Evolutionary conservation across 2,888 invertebrate species (phyloP).

Genomic region (Heliconius erato): DNA sequence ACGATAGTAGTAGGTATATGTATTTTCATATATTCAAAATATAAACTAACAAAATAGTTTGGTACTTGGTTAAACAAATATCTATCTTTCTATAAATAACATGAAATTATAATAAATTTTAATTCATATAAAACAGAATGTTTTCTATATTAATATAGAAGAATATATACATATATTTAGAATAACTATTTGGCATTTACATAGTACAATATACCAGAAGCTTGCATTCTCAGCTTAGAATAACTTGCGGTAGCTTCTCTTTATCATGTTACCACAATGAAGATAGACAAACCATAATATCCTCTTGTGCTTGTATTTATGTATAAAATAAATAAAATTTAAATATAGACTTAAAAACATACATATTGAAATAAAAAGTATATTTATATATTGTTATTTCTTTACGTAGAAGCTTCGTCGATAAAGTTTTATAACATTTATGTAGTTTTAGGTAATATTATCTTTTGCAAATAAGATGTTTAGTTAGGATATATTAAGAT

Average conservation of each 20-base stretch:
- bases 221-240: conserved; percentile 22
- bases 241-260: conserved; percentile 31
- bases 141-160: not conserved
- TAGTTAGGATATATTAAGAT: too few relatives aligned
- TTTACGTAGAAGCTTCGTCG: too few relatives aligned
- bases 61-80: too few relatives aligned
- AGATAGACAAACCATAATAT: not conserved
- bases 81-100: not conserved
- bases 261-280: conserved; percentile 15
- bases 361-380: not conserved
- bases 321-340: not conserved
- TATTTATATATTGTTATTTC: too few relatives aligned
- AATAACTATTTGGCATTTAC: conserved; percentile 3
- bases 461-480: too few relatives aligned
- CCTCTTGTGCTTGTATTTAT: not conserved
- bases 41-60: not conserved
- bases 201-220: conserved; percentile 1
- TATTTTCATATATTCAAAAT: too few relatives aligned
- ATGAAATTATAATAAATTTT: not conserved
- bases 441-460: too few relatives aligned
- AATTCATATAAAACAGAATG: not conserved
- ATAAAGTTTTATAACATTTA: too few relatives aligned
- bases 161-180: not conserved
- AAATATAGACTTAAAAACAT: not conserved
- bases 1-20: too few relatives aligned